Conservation (phyloP, 2,113 vertebrate genomes). For the Pseudolaguvia tuberculata region DNA sequence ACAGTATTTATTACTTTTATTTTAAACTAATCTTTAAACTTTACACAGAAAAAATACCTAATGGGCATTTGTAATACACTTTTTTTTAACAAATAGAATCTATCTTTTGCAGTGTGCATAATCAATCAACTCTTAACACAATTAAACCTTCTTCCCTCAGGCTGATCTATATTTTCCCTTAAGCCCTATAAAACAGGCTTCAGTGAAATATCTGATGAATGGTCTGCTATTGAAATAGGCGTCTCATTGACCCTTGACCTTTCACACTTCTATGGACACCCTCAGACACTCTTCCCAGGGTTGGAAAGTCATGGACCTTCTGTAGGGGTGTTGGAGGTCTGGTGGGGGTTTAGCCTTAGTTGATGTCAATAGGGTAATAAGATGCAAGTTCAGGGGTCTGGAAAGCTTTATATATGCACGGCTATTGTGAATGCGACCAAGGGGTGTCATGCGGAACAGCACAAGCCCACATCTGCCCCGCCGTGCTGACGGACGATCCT, state of each 20-base stretch:
- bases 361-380: slow-evolving; percentile 63
- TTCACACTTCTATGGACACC: slow-evolving; percentile 39
- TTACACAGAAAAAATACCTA: not conserved
- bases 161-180: slow-evolving; percentile 44
- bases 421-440: slow-evolving; percentile 53
- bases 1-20: not conserved
- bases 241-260: slow-evolving; percentile 46
- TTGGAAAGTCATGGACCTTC: not conserved
- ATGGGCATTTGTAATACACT: not conserved
- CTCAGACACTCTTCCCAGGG: slow-evolving; percentile 31
- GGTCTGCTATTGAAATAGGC: slow-evolving; percentile 53
- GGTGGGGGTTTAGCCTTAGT: slow-evolving; percentile 34
- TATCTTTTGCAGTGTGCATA: not conserved
- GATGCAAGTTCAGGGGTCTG: slow-evolving; percentile 49
- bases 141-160: slow-evolving; percentile 9
- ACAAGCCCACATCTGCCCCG: slow-evolving; percentile 45
- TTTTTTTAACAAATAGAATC: not conserved
- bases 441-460: slow-evolving; percentile 42
- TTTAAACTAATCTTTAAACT: not conserved
- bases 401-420: slow-evolving; percentile 52
- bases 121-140: slow-evolving; percentile 13
- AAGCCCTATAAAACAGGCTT: not conserved
- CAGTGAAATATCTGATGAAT: slow-evolving; percentile 51
- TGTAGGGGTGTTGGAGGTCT: slow-evolving; percentile 34
- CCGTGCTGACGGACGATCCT: not conserved